phyloP scores from a whole-genome alignment of 2,888 invertebrate genomes.

The Biston stratarius region DNA sequence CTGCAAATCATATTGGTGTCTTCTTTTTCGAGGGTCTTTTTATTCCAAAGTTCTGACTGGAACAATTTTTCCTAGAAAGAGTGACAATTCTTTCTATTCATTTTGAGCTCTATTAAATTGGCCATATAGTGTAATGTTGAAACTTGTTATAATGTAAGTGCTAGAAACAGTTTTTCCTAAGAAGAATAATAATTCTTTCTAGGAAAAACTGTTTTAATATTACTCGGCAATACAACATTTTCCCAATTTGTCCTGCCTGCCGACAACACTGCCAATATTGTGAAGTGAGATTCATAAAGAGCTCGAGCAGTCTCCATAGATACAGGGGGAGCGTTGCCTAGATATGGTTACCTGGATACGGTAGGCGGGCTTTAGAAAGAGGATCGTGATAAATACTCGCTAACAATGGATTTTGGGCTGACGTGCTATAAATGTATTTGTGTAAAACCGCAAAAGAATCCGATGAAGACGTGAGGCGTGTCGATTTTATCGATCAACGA shows the following conservation, averaged over 20 bases:
- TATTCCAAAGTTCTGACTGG: too few species aligned
- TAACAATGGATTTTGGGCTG: slow-evolving; percentile 14
- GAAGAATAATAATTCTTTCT: too few species aligned
- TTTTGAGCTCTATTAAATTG: too few species aligned
- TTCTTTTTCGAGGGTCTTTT: too few species aligned
- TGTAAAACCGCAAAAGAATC: neutral
- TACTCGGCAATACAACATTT: slow-evolving; percentile 1
- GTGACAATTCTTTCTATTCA: neutral
- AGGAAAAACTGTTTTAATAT: neutral
- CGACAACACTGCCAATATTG: slow-evolving; percentile 46
- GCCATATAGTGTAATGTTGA: too few species aligned
- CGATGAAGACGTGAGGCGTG: too few species aligned
- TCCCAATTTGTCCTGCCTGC: slow-evolving; percentile 46
- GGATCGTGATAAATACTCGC: slow-evolving; percentile 3
- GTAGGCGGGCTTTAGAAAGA: slow-evolving; percentile 7
- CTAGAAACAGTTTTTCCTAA: too few species aligned
- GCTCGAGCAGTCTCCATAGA: slow-evolving; percentile 72
- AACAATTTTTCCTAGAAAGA: too few species aligned
- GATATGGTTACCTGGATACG: slow-evolving; percentile 53
- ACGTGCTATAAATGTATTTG: neutral
- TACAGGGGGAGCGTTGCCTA: slow-evolving; percentile 69
- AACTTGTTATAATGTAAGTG: too few species aligned
- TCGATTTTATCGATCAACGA: too few species aligned
- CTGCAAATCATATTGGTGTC: too few species aligned
- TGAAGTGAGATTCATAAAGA: slow-evolving; percentile 64